A percentile compares a stretch with the other conserved stretches of the same genome.
phyloP scores from a whole-genome alignment of 2,888 invertebrate genomes.

The Catocala sponsa region DNA sequence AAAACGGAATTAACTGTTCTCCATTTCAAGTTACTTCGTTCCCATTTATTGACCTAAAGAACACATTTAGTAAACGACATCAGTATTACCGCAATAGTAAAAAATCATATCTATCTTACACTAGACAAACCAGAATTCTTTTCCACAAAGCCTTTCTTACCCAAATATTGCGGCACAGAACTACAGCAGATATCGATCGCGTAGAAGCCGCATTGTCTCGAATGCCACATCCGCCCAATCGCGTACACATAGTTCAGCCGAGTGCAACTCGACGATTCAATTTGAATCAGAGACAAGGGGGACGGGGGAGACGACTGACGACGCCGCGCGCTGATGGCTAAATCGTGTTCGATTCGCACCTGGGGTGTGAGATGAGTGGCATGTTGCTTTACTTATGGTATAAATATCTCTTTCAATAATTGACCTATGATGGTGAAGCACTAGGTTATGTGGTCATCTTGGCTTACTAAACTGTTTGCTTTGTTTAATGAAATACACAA shows the following conservation, averaged over 20 bases:
- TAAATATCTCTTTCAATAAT: no score
- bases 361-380: constrained; percentile 58
- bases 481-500: no score
- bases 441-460: no score
- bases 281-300: constrained; percentile 72
- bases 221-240: constrained; percentile 73
- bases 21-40: no score
- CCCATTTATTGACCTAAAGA: no score
- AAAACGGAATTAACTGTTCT: no score
- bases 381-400: constrained; percentile 63
- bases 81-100: no score
- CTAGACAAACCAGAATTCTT: not conserved
- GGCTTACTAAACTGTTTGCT: no score
- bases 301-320: constrained; percentile 66
- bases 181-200: constrained; percentile 46
- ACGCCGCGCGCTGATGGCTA: constrained; percentile 79
- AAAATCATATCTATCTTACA: no score
- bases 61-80: no score
- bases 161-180: constrained; percentile 10
- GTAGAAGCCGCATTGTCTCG: constrained; percentile 59
- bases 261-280: constrained; percentile 79
- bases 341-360: constrained; percentile 86
- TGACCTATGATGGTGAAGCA: no score
- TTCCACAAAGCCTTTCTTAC: constrained; percentile 1
- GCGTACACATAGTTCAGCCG: constrained; percentile 69